phyloP scores from a whole-genome alignment of 2,888 invertebrate species.

The Stenichneumon culpator region DNA sequence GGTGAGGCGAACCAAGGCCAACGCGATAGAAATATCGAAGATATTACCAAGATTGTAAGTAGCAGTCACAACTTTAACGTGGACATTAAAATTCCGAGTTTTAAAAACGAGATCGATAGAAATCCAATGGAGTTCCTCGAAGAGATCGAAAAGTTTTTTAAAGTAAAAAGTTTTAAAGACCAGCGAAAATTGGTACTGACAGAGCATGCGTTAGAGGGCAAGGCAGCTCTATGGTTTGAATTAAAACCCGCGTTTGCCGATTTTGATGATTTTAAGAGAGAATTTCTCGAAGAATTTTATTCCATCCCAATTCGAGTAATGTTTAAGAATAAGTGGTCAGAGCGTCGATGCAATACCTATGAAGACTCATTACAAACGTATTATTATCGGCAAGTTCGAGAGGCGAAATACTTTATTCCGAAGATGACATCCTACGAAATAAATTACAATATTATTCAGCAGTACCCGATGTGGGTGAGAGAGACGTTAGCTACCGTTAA shows the following conservation, averaged over 20 bases:
- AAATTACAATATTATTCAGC: conserved; percentile 35
- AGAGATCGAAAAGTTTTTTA: background rate
- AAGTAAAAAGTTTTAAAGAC: background rate
- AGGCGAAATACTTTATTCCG: conserved; percentile 37
- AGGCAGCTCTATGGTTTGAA: conserved; percentile 30
- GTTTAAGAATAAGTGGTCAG: conserved; percentile 51
- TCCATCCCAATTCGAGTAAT: conserved; percentile 22
- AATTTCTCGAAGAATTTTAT: conserved; percentile 48
- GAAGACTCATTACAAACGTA: conserved; percentile 26
- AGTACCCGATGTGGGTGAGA: conserved; percentile 15
- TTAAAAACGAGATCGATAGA: background rate
- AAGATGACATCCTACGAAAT: conserved; percentile 10
- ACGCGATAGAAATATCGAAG: background rate
- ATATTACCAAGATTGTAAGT: background rate
- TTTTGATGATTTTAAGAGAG: conserved; percentile 44
- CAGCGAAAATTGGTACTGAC: background rate
- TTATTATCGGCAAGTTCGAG: conserved; percentile 48
- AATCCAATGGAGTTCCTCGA: background rate
- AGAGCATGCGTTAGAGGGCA: conserved; percentile 10
- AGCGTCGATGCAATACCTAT: conserved; percentile 9
- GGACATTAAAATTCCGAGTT: conserved; percentile 16
- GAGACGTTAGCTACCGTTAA: conserved; percentile 19
- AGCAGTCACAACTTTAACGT: background rate
- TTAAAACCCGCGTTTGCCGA: background rate
- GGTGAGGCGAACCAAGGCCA: background rate